phyloP scores from a whole-genome alignment of 2,113 vertebrate genomes.

The Ptyas mucosa region DNA sequence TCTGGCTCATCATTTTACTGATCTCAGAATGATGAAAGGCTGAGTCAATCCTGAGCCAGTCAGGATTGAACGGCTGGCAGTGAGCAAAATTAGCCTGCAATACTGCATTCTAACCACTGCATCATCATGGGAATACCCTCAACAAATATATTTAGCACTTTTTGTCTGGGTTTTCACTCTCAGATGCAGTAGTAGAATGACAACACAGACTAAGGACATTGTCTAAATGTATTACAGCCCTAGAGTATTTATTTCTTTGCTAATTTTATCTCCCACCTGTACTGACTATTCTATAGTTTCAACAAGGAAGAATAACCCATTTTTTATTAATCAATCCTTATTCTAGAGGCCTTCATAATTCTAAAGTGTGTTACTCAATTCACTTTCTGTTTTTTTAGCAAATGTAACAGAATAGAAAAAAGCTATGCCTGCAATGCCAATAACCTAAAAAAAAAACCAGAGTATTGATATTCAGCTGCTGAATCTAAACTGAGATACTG shows the following conservation, averaged over 20 bases:
- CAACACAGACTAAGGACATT: not conserved
- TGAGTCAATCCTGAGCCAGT: not conserved
- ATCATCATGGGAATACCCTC: not conserved
- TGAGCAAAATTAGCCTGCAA: not conserved
- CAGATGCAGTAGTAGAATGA: not conserved
- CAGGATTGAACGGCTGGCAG: not conserved
- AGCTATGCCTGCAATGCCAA: not conserved
- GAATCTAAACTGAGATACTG: not conserved
- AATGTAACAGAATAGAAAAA: not conserved
- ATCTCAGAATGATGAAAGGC: not conserved
- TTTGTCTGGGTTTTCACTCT: not conserved
- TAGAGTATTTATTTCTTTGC: not conserved
- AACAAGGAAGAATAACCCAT: not conserved
- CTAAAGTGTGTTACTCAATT: not conserved
- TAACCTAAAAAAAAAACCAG: not conserved
- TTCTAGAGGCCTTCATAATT: not conserved
- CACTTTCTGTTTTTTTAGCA: not conserved
- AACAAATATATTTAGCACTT: not conserved
- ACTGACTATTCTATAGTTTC: not conserved
- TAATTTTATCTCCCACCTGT: not conserved
- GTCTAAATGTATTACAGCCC: not conserved
- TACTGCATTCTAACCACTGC: not conserved
- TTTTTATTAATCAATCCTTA: not conserved
- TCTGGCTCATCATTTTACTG: not conserved
- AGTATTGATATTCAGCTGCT: not conserved